phyloP scores from a whole-genome alignment of 2,888 invertebrate species.

The Hedychridium roseum region DNA sequence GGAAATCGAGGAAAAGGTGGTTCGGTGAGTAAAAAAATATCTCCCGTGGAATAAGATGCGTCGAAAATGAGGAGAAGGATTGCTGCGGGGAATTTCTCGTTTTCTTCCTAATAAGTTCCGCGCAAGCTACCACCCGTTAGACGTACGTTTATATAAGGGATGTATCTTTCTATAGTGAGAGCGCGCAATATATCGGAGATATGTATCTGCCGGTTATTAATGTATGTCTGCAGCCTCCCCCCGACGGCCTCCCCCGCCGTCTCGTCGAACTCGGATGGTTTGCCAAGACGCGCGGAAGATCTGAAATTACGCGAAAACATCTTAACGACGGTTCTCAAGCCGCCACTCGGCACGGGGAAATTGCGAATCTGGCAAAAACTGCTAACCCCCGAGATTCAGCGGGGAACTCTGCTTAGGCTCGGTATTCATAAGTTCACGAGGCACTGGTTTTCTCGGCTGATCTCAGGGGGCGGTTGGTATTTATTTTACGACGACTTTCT shows the following conservation, averaged over 20 bases:
- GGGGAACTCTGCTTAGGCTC: too few relatives aligned
- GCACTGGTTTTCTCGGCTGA: too few relatives aligned
- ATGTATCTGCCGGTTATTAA: conserved; percentile 60
- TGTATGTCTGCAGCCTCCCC: conserved; percentile 55
- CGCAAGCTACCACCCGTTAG: conserved; percentile 51
- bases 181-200: conserved; percentile 48
- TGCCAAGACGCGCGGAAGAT: conserved; percentile 50
- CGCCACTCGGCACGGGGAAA: neutral
- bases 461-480: too few relatives aligned
- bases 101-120: conserved; percentile 46
- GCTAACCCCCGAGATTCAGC: too few relatives aligned
- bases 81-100: conserved; percentile 35
- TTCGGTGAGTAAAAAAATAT: neutral
- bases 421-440: too few relatives aligned
- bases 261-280: conserved; percentile 32
- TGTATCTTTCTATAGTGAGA: conserved; percentile 46
- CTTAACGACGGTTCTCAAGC: conserved; percentile 47
- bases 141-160: conserved; percentile 56
- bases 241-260: conserved; percentile 17
- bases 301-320: conserved; percentile 49
- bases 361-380: too few relatives aligned
- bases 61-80: conserved; percentile 35
- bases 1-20: too few relatives aligned
- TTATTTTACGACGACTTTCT: too few relatives aligned
- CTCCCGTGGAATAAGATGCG: neutral